Evolutionary conservation across 2,113 vertebrate genomes (phyloP), one percentile per base, ranked within the genome.

Genomic region (Megaleporinus macrocephalus): DNA sequence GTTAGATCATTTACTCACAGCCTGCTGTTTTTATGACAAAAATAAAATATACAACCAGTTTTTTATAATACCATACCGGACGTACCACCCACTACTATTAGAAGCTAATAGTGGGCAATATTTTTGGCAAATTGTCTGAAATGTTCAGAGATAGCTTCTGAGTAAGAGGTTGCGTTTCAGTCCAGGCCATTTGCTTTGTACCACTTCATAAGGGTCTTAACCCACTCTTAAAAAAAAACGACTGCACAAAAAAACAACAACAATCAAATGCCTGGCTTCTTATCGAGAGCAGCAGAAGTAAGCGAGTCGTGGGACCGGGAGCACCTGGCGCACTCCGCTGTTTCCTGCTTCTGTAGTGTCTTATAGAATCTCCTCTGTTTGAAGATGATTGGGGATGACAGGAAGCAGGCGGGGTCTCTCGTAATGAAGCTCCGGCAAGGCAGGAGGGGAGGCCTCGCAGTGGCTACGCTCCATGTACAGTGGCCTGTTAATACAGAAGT

Each of bases 321-420:
- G 72, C 80, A 81, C 72, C 80, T 81, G 80, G 72, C 66, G 24
- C 53, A 74, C 70, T n/a, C 55, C 30, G 78, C 70, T 63, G 49
- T 57, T 75, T 82, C 75, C 73, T 79, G 76, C 24, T 61, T 79
- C 62, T 71, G 57, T n/a, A 49, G 24, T 9, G 33, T 47, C 24
- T 16, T 63, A 62, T 26, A n/a, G 69, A 47, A 61, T 41, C 81
- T 62, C 47, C 76, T 76, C 61, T 69, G 66, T 41, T 70, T 73
- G 83, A 87, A 49, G 68, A 76, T 83, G 80, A 83, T 83, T 77
- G 80, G 69, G 68, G 71, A 76, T 77, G 86, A 83, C 73, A 77
- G 76, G 68, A 73, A 80, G 53, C 72, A 83, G 86, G 53, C 73
- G 18, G 76, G 77, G 77, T 69, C 59, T 83, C 78, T 76, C 27